Evolutionary conservation across 2,113 vertebrate genomes (phyloP).

Genomic region (Redunca redunca): DNA sequence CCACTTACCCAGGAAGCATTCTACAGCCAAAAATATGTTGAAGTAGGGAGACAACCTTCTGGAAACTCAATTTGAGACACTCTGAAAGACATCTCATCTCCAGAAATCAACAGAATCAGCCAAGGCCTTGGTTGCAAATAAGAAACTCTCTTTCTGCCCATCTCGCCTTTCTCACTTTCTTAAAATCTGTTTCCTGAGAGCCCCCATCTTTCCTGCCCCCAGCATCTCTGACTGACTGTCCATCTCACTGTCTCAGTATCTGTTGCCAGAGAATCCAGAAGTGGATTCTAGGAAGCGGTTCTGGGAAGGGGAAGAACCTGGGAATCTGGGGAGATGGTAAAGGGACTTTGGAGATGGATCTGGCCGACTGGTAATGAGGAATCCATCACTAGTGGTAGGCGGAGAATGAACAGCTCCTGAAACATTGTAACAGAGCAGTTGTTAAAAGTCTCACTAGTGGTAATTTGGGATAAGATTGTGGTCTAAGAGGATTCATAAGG

Average conservation of each 20-base stretch:
- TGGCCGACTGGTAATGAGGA: neutral
- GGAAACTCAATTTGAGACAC: neutral
- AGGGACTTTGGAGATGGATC: neutral
- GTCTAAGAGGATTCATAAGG: neutral
- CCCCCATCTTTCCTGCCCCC: fast-evolving
- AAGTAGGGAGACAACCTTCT: neutral
- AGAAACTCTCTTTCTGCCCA: neutral
- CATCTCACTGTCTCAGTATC: neutral
- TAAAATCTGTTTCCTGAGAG: neutral
- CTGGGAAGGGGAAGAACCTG: neutral
- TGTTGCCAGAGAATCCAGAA: neutral
- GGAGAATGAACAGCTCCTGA: neutral
- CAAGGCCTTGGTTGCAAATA: neutral
- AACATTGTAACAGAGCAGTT: neutral
- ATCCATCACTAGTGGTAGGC: neutral
- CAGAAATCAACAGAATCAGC: neutral
- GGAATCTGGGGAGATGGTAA: neutral
- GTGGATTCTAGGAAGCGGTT: neutral
- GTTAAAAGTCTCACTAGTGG: neutral
- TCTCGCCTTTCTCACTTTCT: neutral
- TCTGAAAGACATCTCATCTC: neutral
- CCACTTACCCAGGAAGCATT: neutral
- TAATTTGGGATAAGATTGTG: neutral
- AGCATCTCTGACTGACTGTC: neutral
- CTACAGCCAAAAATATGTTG: neutral